Conservation (phyloP, 2,113 vertebrate species). For the Microcebus ravelobensis region DNA sequence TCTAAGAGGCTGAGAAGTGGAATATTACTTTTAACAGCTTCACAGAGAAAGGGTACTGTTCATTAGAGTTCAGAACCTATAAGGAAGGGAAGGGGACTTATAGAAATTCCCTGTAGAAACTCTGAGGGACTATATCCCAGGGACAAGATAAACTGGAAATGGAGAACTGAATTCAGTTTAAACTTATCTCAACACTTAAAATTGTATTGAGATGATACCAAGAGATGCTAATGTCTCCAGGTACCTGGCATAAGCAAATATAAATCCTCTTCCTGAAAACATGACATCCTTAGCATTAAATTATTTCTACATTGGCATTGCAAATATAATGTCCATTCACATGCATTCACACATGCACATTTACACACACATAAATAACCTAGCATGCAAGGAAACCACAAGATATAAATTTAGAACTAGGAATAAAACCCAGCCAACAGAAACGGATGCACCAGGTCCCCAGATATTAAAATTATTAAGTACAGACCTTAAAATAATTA, state of each 20-base stretch:
- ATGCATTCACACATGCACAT: no score
- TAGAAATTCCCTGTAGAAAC: not conserved
- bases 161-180: not conserved
- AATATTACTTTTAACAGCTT: not conserved
- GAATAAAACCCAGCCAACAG: not conserved
- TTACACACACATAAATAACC: not conserved
- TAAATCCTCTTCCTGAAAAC: not conserved
- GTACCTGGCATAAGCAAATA: not conserved
- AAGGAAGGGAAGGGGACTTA: not conserved
- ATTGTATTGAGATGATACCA: not conserved
- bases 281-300: not conserved
- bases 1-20: not conserved
- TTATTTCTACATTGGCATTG: not conserved
- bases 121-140: not conserved
- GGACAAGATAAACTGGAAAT: not conserved
- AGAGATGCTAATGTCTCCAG: not conserved
- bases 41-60: not conserved
- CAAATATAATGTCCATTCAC: not conserved
- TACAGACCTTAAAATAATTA: not conserved
- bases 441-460: not conserved
- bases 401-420: not conserved
- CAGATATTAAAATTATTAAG: not conserved
- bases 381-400: not conserved
- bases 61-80: not conserved
- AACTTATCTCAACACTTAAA: not conserved